A percentile compares a stretch with the other conserved stretches of the same genome.
Conservation (phyloP, 2,113 vertebrate genomes). For the Eulemur rufifrons region DNA sequence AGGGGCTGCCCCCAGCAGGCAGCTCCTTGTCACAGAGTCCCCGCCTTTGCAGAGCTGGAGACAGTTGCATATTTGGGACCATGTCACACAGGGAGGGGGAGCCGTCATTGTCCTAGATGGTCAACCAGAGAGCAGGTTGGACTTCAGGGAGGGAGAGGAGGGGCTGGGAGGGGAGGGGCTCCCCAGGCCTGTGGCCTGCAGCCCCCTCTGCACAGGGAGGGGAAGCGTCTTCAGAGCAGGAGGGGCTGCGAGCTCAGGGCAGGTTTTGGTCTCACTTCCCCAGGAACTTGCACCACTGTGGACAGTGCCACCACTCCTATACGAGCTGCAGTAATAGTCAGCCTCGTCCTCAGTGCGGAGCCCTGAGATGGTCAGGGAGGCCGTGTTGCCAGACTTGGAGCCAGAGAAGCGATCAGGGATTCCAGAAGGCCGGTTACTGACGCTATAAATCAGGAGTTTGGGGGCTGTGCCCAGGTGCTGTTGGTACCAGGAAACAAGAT, state of each 20-base stretch:
- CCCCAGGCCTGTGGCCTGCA: neutral
- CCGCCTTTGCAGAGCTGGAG: neutral
- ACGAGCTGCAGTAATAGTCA: too few species aligned
- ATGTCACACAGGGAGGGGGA: neutral
- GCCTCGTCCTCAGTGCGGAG: too few species aligned
- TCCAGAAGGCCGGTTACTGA: too few species aligned
- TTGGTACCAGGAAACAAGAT: too few species aligned
- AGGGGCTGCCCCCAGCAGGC: neutral
- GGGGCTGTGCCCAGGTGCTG: too few species aligned
- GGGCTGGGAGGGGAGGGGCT: neutral
- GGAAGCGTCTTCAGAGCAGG: too few species aligned
- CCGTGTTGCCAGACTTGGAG: fast-evolving
- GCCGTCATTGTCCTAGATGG: neutral
- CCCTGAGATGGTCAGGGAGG: neutral
- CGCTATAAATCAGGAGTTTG: too few species aligned
- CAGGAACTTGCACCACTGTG: neutral
- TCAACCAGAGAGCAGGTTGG: neutral
- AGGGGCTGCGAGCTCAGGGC: too few species aligned
- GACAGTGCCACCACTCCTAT: too few species aligned
- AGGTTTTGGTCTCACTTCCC: conserved; percentile 13
- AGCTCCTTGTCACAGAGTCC: neutral
- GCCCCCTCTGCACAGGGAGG: neutral
- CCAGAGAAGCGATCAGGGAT: neutral
- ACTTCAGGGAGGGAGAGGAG: neutral
- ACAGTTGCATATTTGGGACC: neutral